Conservation (phyloP, 2,888 invertebrate species). For the Leptopilina myrica region DNA sequence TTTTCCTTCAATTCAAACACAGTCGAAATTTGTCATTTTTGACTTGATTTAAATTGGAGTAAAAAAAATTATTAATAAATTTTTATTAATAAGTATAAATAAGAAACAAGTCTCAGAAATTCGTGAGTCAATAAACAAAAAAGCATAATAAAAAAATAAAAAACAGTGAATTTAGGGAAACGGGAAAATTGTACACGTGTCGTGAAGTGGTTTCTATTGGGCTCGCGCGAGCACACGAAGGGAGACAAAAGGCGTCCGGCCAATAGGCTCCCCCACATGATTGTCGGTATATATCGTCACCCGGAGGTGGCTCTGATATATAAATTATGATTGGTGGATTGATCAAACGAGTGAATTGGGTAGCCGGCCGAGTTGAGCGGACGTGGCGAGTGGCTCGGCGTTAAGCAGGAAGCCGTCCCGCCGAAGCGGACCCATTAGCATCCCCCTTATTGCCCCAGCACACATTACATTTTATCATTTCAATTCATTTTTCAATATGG, state of each 20-base stretch:
- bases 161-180: not conserved
- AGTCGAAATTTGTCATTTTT: too few relatives aligned
- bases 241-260: slow-evolving; percentile 60
- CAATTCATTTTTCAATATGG: slow-evolving; percentile 74
- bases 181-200: slow-evolving; percentile 21
- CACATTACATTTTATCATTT: slow-evolving; percentile 72
- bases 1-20: too few relatives aligned
- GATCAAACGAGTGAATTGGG: slow-evolving; percentile 62
- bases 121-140: not conserved
- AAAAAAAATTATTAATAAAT: too few relatives aligned
- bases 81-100: too few relatives aligned
- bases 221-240: slow-evolving; percentile 45
- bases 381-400: slow-evolving; percentile 74
- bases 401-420: slow-evolving; percentile 80
- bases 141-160: not conserved
- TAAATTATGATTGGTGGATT: slow-evolving; percentile 76
- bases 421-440: slow-evolving; percentile 79
- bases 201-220: slow-evolving; percentile 20
- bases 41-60: too few relatives aligned
- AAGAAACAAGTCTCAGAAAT: too few relatives aligned
- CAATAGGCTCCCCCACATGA: slow-evolving; percentile 63
- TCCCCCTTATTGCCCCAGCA: slow-evolving; percentile 68
- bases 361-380: slow-evolving; percentile 58
- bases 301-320: slow-evolving; percentile 76
- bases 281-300: slow-evolving; percentile 73